These are phyloP conservation scores for Odontocerum albicorne DNA, from an alignment of 2,888 invertebrate genomes.

Conservation along the genomic window DNA sequence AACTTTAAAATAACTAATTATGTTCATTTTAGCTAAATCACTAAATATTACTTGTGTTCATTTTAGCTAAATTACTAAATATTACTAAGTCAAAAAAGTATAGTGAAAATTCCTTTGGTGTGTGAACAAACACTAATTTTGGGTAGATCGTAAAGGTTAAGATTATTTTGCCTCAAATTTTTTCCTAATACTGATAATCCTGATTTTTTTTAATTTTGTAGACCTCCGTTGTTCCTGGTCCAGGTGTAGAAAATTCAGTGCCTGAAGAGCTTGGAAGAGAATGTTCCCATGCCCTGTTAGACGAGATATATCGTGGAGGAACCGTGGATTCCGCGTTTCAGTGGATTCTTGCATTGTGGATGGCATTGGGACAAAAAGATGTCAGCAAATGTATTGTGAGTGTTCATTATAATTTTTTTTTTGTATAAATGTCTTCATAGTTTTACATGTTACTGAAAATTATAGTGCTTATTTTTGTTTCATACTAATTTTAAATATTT, in stretches of 20 bases:
- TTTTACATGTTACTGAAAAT: no score
- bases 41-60: no score
- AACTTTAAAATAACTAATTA: no score
- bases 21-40: no score
- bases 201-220: constrained; percentile 36
- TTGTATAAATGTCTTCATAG: no score
- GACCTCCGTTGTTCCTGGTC: constrained; percentile 51
- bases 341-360: constrained; percentile 82
- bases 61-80: no score
- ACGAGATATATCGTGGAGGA: constrained; percentile 91
- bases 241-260: constrained; percentile 63
- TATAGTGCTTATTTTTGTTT: no score
- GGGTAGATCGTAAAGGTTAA: no score
- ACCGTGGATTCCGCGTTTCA: constrained; percentile 89
- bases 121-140: no score
- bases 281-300: constrained; percentile 79
- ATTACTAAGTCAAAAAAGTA: no score
- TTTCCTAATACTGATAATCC: not conserved
- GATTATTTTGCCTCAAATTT: not conserved
- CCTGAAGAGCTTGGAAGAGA: constrained; percentile 91
- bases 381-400: constrained; percentile 75
- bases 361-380: constrained; percentile 93
- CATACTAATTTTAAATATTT: no score
- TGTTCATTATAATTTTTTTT: constrained; percentile 35
- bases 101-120: no score